A percentile compares a stretch with the other conserved stretches of the same genome.
Conservation (phyloP, 2,888 invertebrate species). For the Orgyia antiqua region DNA sequence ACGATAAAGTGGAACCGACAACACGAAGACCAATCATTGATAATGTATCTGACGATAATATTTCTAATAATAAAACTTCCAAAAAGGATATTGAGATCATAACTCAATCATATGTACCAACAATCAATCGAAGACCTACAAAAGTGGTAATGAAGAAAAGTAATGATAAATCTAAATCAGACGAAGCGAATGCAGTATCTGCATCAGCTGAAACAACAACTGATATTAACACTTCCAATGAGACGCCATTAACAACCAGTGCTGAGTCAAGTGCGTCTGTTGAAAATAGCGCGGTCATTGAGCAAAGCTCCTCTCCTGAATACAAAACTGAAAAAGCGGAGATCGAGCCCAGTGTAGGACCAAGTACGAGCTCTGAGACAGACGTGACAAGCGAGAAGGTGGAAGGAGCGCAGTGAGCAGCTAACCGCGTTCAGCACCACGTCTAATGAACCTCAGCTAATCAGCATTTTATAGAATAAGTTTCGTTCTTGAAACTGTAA, state of each 20-base stretch:
- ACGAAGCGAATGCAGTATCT: conserved; percentile 18
- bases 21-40: conserved; percentile 64
- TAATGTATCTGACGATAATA: conserved; percentile 54
- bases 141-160: conserved; percentile 58
- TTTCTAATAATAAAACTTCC: conserved; percentile 38
- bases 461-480: conserved; percentile 70
- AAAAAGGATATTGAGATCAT: conserved; percentile 67
- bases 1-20: conserved; percentile 62
- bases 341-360: not conserved
- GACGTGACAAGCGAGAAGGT: conserved; percentile 1
- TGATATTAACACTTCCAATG: conserved; percentile 18
- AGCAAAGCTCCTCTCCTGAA: conserved; percentile 2
- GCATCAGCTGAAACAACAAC: conserved; percentile 30
- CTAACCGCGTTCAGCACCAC: conserved; percentile 21
- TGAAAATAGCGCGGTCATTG: conserved; percentile 9
- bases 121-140: conserved; percentile 54
- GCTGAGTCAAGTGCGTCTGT: conserved; percentile 3
- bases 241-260: conserved; percentile 18
- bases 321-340: not conserved
- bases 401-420: conserved; percentile 19
- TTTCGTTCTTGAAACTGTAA: conserved; percentile 71
- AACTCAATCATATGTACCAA: conserved; percentile 59
- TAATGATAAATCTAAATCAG: conserved; percentile 34
- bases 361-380: not conserved
- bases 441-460: conserved; percentile 58